phyloP scores from a whole-genome alignment of 2,888 invertebrate species.

The Drosophila bunnanda region DNA sequence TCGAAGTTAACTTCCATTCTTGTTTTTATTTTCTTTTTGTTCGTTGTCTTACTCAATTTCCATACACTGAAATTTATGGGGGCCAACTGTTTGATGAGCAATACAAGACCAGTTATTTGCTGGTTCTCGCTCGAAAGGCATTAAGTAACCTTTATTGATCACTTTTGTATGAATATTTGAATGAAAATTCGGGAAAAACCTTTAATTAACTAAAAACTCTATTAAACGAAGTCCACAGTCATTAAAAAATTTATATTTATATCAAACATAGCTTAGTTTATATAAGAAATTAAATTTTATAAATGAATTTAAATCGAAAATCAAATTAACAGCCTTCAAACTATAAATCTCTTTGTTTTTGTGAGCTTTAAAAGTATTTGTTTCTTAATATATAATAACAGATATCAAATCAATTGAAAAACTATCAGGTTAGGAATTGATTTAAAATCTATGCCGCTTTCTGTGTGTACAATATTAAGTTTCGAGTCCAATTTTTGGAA shows the following conservation, averaged over 20 bases:
- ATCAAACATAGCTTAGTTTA: too few relatives aligned
- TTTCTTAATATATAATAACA: too few relatives aligned
- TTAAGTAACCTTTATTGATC: not conserved
- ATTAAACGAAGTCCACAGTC: not conserved
- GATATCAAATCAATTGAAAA: too few relatives aligned
- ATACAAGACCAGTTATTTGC: not conserved
- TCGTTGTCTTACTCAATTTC: slow-evolving; percentile 31
- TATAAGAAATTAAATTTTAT: too few relatives aligned
- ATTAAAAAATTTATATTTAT: too few relatives aligned
- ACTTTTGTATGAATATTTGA: not conserved
- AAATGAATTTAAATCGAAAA: too few relatives aligned
- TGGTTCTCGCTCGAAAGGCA: not conserved
- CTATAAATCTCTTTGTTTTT: too few relatives aligned
- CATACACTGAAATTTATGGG: slow-evolving; percentile 42
- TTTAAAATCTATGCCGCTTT: not conserved
- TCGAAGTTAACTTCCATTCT: not conserved
- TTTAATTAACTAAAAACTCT: not conserved
- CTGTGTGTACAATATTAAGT: not conserved
- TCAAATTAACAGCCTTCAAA: too few relatives aligned
- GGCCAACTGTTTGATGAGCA: slow-evolving; percentile 44
- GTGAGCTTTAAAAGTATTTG: too few relatives aligned
- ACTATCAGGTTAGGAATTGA: too few relatives aligned
- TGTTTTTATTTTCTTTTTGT: not conserved
- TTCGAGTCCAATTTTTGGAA: not conserved
- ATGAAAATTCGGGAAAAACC: not conserved